A percentile compares a stretch with the other conserved stretches of the same genome.
Evolutionary conservation across 2,888 invertebrate species (phyloP).

Genomic region (Embidobia sp.): DNA sequence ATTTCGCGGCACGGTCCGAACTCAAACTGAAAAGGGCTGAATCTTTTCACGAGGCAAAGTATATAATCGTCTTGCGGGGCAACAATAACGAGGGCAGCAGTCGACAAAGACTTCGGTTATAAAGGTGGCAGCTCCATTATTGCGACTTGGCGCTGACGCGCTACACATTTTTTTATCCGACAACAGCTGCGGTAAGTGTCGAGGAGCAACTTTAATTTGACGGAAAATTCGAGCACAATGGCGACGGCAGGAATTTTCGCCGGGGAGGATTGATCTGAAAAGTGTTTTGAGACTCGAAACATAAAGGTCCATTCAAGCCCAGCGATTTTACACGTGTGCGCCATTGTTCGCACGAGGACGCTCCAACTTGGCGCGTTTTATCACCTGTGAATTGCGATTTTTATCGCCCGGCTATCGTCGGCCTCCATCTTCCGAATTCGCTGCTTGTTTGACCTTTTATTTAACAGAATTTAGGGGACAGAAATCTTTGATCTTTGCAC

Average conservation of each 20-base stretch:
- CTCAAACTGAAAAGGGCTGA: slow-evolving; percentile 54
- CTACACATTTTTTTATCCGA: slow-evolving; percentile 43
- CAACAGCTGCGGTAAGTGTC: slow-evolving; percentile 55
- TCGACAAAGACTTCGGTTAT: slow-evolving; percentile 52
- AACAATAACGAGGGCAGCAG: slow-evolving; percentile 59
- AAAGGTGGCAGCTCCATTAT: slow-evolving; percentile 53
- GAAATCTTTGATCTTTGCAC: not conserved
- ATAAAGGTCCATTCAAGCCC: slow-evolving; percentile 22
- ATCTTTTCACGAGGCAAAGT: slow-evolving; percentile 55
- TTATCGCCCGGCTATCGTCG: not conserved
- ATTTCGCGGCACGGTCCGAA: slow-evolving; percentile 52
- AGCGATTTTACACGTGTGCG: slow-evolving; percentile 24
- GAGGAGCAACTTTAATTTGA: slow-evolving; percentile 53
- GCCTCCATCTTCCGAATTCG: not conserved
- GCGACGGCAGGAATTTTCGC: slow-evolving; percentile 21
- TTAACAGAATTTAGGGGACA: too few species aligned
- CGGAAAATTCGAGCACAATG: slow-evolving; percentile 62
- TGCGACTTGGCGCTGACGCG: slow-evolving; percentile 47
- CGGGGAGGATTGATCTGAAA: slow-evolving; percentile 30
- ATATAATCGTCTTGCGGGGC: slow-evolving; percentile 60
- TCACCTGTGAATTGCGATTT: slow-evolving; percentile 7
- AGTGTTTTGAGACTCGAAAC: slow-evolving; percentile 18
- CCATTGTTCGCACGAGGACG: slow-evolving; percentile 14
- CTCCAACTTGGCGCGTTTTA: slow-evolving; percentile 5
- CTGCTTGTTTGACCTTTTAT: slow-evolving; percentile 14